phyloP scores from a whole-genome alignment of 2,113 vertebrate genomes.

The Neopipo cinnamomea region DNA sequence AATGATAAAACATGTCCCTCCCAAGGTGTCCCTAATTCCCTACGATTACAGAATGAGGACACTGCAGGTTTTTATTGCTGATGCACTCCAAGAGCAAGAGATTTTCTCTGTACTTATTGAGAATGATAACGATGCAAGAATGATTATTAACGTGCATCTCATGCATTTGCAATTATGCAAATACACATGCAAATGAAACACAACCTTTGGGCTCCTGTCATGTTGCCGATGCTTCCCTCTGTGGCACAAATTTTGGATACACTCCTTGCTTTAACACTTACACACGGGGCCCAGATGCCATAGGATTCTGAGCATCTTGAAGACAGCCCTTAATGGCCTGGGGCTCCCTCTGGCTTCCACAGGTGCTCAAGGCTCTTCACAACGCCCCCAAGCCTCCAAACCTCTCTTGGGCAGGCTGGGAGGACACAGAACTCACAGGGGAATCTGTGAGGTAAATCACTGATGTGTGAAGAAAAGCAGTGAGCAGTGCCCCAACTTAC shows the following conservation, averaged over 20 bases:
- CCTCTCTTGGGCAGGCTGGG: neutral
- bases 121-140: constrained; percentile 57
- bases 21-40: constrained; percentile 47
- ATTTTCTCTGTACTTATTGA: constrained; percentile 33
- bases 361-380: neutral
- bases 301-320: neutral
- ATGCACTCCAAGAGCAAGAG: constrained; percentile 55
- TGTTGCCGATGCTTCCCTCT: constrained; percentile 42
- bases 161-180: constrained; percentile 62
- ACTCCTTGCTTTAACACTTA: neutral
- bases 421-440: neutral
- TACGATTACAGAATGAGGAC: constrained; percentile 37
- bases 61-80: constrained; percentile 61
- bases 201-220: constrained; percentile 60
- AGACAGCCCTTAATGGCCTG: neutral
- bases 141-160: constrained; percentile 54
- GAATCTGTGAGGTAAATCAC: constrained; percentile 5
- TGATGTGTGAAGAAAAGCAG: neutral
- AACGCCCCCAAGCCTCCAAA: neutral
- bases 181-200: constrained; percentile 42
- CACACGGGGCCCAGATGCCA: neutral
- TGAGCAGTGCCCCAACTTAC: neutral
- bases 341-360: neutral
- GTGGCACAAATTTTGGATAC: constrained; percentile 12
- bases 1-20: neutral